Base-by-base conservation (phyloP, 2,888 invertebrate species). In the Sepioteuthis lessoniana region DNA sequence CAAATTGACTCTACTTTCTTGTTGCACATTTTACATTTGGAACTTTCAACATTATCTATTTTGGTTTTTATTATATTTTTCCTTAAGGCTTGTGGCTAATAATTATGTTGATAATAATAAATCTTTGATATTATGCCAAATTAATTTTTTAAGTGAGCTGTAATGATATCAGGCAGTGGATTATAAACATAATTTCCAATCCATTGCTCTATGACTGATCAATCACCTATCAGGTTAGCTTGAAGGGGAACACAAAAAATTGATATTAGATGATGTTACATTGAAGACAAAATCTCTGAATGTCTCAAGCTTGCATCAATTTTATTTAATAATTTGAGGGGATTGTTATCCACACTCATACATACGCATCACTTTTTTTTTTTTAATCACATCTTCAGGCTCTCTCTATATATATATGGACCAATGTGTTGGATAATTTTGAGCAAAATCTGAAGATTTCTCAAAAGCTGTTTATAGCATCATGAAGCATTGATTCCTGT, bases 391-490 rank as follows among this genome's bases (percentile, higher is more conserved):
- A 35, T 76, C 76, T 76, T n/a, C 7, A 76, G 76, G 76, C 76
- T 76, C n/a, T 35, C 4, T 76, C 16, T n/a, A n/a, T 19, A 76
- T 76, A n/a, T 5, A 76, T 13, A 76, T 76, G n/a, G n/a, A 13
- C 35, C 76, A n/a, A 16, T 35, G 19, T 76, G 76, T n/a, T 76
- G n/a, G n/a, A 76, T 76, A 35, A 76, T 76, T 76, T 76, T n/a
- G n/a, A 16, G 35, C 35, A 35, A 35, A 76, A 35, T 4, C 76
- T 76, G n/a, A 76, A 76, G 76, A 76, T 76, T 76, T 76, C 35
- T 76, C 35, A 76, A 76, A 76, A 76, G 76, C 76, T 76, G 76
- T 76, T 76, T 76, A n/a, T 76, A 76, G 76, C n/a, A n/a, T 76
- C 19, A 19, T 76, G 76, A 76, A 76, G 13, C 76, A n/a, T 76